Evolutionary conservation across 2,888 invertebrate species (phyloP), one percentile per base, ranked within the genome.

Genomic region (Coelinius sp.): DNA sequence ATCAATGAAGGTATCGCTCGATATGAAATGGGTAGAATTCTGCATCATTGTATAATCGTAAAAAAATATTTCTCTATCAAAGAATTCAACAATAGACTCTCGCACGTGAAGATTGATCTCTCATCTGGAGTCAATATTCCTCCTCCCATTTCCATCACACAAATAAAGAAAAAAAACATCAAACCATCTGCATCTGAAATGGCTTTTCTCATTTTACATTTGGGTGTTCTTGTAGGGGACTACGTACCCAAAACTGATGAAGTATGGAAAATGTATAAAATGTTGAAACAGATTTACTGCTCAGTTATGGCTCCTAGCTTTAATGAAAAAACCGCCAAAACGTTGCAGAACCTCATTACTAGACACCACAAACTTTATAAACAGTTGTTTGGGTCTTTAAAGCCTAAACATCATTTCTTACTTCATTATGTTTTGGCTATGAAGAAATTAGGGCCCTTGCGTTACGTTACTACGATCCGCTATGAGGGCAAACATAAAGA

Each of bases 401-500:
- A 68, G 49, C 62, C 49, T 1, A 63, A 71, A 46, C 68, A 71
- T 41, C 68, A 71, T 12, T 35, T 71, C 8, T 24, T 71, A 17
- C 24, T 64, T 2, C 68, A 71, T 24, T 71, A 71, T 25, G 35
- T 46, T 12, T 10, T 41, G 64, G 22, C 65, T 10, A 44, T 73
- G 59, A 25, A 27, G 35, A 49, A 41, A 27, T 38, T 31, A 10
- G 59, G 71, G 0, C 71, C 68, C 6, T 63, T 68, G 17, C 17
- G 17, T 1, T 46, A 63, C 3, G 56, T 68, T 38, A 31, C 64
- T 8, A 49, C 64, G 7, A 68, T 68, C 14, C 10, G 71, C 14
- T 71, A 31, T n/a, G 72, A 73, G 68, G 53, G 56, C 0, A 70
- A 65, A 25, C 70, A 70, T 53, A 65, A 65, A 41, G 27, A 56